Percentiles rank a stretch among this genome's conserved stretches.
These are phyloP conservation scores for Octonoba sinensis DNA, from an alignment of 2,888 invertebrate species.

Conservation along the genomic window DNA sequence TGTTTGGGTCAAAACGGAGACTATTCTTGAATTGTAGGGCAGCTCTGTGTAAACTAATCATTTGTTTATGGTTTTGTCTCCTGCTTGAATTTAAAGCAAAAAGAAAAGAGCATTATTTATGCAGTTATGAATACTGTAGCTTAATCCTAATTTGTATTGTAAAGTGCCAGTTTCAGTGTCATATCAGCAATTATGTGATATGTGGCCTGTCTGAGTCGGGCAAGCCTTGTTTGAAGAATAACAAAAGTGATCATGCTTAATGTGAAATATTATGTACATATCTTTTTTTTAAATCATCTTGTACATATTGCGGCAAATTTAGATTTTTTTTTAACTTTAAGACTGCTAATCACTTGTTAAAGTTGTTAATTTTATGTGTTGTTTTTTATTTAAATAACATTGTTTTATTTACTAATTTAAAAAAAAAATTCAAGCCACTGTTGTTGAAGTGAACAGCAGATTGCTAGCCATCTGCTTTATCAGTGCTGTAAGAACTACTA, in stretches of 20 bases:
- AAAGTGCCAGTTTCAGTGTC: conserved; percentile 61
- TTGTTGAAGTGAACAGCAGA: no score
- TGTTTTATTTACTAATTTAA: no score
- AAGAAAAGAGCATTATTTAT: neutral
- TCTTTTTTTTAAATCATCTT: neutral
- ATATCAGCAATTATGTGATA: conserved; percentile 60
- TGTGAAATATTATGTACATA: conserved; percentile 20
- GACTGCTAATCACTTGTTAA: no score
- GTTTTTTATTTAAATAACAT: no score
- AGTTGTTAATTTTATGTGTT: no score
- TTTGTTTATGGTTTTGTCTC: neutral
- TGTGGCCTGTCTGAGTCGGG: conserved; percentile 32
- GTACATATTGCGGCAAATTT: conserved; percentile 16
- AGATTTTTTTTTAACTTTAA: neutral
- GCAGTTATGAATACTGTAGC: no score
- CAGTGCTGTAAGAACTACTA: no score
- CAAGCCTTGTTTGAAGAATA: conserved; percentile 18
- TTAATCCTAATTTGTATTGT: neutral
- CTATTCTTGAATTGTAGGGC: conserved; percentile 13
- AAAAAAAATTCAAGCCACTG: no score
- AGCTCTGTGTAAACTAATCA: conserved; percentile 18
- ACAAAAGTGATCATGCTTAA: conserved; percentile 13
- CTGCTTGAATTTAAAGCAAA: neutral
- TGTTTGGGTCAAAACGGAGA: no score
- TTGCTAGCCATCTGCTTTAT: no score